These are phyloP conservation scores for Corvus moneduloides DNA, from an alignment of 2,113 vertebrate genomes.

Conservation along the genomic window DNA sequence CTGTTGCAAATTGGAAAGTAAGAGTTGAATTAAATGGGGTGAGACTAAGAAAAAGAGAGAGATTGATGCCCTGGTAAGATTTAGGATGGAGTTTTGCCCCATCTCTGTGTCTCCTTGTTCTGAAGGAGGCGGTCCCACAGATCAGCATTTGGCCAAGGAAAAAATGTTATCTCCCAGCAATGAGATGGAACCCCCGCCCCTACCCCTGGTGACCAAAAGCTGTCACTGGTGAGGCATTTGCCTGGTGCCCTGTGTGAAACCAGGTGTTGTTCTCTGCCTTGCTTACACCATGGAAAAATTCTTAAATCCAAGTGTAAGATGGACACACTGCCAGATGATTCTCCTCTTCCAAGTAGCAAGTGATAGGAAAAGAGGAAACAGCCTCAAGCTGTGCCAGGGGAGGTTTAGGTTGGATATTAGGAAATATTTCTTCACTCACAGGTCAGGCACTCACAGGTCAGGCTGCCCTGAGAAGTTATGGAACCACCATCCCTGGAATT, in stretches of 20 bases:
- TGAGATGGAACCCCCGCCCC: neutral
- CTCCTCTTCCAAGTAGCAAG: neutral
- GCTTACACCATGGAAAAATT: neutral
- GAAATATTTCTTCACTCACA: neutral
- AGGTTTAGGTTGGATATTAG: neutral
- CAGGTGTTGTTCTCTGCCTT: neutral
- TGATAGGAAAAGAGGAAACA: neutral
- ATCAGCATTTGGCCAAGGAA: neutral
- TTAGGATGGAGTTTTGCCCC: neutral
- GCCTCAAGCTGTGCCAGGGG: neutral
- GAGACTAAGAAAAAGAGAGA: neutral
- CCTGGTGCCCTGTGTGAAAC: neutral
- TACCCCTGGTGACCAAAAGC: neutral
- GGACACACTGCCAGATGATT: neutral
- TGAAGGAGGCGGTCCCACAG: neutral
- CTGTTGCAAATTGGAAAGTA: conserved; percentile 16
- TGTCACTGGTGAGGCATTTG: neutral
- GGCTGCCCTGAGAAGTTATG: neutral
- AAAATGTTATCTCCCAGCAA: neutral
- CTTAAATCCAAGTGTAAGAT: neutral
- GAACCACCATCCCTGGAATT: neutral
- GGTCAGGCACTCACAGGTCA: neutral
- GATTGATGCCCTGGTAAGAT: neutral
- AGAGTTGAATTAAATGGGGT: conserved; percentile 10
- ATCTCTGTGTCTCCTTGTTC: neutral